Evolutionary conservation across 2,888 invertebrate genomes (phyloP).

Genomic region (Junonia oenone): DNA sequence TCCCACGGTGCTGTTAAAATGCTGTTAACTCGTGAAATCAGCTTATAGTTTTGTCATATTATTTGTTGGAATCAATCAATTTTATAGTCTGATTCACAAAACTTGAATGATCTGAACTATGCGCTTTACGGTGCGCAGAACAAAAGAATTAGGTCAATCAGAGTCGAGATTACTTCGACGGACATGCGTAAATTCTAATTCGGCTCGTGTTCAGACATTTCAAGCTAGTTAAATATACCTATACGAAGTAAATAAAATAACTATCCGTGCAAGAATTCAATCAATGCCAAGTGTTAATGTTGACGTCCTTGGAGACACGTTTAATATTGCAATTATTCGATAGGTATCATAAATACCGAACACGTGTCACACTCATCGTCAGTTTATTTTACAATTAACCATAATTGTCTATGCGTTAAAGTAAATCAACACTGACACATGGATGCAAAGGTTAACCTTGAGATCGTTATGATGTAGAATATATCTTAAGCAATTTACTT

Average conservation of each 20-base stretch:
- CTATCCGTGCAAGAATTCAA: slow-evolving; percentile 13
- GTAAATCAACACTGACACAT: background rate
- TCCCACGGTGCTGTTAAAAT: no score
- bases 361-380: slow-evolving; percentile 24
- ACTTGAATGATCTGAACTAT: no score
- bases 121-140: no score
- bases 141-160: no score
- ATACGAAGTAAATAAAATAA: background rate
- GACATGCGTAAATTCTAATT: no score
- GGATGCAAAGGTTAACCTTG: background rate
- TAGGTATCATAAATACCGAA: slow-evolving; percentile 25
- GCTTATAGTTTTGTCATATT: no score
- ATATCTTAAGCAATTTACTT: no score
- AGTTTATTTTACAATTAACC: slow-evolving; percentile 17
- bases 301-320: slow-evolving; percentile 23
- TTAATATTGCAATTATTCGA: slow-evolving; percentile 27
- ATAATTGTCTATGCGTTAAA: slow-evolving; percentile 1
- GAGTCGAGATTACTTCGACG: no score
- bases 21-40: no score
- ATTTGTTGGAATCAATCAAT: background rate
- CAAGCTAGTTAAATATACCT: no score
- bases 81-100: no score
- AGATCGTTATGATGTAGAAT: background rate
- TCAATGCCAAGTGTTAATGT: slow-evolving; percentile 2
- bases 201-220: no score